Evolutionary conservation across 2,888 invertebrate species (phyloP).

Genomic region (Zele albiditarsus): DNA sequence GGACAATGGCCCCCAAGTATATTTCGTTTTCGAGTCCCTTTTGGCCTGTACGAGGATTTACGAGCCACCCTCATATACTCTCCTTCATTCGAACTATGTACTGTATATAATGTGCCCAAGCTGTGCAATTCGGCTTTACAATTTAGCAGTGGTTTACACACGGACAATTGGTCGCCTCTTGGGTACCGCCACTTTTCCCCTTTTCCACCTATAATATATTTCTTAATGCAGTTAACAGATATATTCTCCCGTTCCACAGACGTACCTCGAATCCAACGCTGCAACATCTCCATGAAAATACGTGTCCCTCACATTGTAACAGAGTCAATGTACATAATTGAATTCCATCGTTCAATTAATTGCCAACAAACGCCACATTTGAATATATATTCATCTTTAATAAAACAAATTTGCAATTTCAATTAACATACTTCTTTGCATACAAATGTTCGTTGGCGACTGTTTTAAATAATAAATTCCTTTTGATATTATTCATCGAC

Average conservation of each 20-base stretch:
- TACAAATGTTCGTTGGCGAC: conserved; percentile 22
- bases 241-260: background rate
- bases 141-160: conserved; percentile 5
- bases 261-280: background rate
- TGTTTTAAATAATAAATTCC: conserved; percentile 19
- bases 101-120: conserved; percentile 7
- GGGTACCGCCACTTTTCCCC: background rate
- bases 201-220: background rate
- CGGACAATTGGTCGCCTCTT: conserved; percentile 16
- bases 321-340: background rate
- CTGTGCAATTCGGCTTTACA: conserved; percentile 14
- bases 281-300: background rate
- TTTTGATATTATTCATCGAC: background rate
- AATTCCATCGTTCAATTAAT: background rate
- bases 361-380: background rate
- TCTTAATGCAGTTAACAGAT: background rate
- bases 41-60: conserved; percentile 40
- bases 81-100: background rate
- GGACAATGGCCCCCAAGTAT: conserved; percentile 39
- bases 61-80: conserved; percentile 24
- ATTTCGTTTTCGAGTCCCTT: conserved; percentile 35
- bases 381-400: background rate
- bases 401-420: conserved; percentile 32
- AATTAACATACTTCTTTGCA: conserved; percentile 26
- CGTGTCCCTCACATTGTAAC: background rate